Evolutionary conservation across 2,113 vertebrate genomes (phyloP).

Genomic region (Etheostoma cragini): DNA sequence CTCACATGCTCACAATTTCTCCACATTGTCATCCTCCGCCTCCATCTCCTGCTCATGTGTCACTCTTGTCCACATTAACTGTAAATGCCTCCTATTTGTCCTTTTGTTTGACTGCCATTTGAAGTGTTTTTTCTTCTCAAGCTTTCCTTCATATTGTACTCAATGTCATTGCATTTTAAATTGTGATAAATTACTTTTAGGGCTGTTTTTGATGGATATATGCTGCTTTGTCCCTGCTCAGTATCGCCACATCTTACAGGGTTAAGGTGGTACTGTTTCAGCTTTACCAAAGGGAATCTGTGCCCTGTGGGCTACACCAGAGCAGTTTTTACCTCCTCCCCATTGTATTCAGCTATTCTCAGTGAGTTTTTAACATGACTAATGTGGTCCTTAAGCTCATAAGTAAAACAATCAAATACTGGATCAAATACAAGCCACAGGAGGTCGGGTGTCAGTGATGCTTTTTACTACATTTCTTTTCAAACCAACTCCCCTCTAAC

Average conservation of each 20-base stretch:
- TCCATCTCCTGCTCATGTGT: conserved; percentile 41
- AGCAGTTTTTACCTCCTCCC: conserved; percentile 36
- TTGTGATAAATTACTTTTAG: not conserved
- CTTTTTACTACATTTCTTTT: not conserved
- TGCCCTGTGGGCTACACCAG: conserved; percentile 19
- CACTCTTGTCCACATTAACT: conserved; percentile 25
- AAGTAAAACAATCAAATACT: conserved; percentile 44
- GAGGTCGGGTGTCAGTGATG: conserved; percentile 21
- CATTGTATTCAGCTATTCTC: conserved; percentile 30
- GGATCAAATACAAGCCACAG: conserved; percentile 29
- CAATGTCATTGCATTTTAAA: conserved; percentile 6
- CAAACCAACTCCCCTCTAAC: not conserved
- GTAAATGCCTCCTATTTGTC: not conserved
- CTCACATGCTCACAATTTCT: conserved; percentile 22
- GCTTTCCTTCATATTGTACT: not conserved
- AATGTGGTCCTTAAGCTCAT: conserved; percentile 31
- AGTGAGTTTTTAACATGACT: conserved; percentile 35
- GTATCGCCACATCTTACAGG: not conserved
- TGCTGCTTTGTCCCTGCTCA: conserved; percentile 9
- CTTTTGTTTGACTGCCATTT: conserved; percentile 18
- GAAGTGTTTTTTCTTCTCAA: not conserved
- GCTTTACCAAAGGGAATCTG: conserved; percentile 44
- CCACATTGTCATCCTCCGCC: conserved; percentile 27
- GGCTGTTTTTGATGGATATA: not conserved
- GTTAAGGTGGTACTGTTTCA: conserved; percentile 17